A percentile compares a stretch with the other conserved stretches of the same genome.
phyloP scores from a whole-genome alignment of 2,113 vertebrate genomes.

The Odocoileus virginianus region DNA sequence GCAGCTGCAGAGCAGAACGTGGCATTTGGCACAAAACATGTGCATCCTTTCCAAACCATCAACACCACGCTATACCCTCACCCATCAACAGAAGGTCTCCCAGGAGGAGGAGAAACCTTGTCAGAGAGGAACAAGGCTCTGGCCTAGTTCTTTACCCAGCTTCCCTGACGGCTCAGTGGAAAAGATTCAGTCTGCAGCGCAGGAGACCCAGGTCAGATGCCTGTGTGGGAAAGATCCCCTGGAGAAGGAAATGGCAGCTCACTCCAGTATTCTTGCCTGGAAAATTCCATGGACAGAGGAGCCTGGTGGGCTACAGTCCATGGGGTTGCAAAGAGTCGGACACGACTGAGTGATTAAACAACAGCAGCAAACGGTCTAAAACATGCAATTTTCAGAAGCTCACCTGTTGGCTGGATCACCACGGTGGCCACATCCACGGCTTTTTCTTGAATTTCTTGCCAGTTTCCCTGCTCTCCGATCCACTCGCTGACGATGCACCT shows the following conservation, averaged over 20 bases:
- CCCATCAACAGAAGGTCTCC: neutral
- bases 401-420: constrained; percentile 86
- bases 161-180: neutral
- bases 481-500: constrained; percentile 89
- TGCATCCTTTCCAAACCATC: neutral
- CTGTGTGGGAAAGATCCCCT: neutral
- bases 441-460: constrained; percentile 91
- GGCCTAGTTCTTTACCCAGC: rapidly evolving
- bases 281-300: neutral
- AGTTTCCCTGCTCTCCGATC: constrained; percentile 85
- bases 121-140: neutral
- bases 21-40: neutral
- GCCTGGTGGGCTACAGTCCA: neutral
- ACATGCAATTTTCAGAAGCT: constrained; percentile 39
- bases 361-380: neutral
- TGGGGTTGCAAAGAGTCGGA: neutral
- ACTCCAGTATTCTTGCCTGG: neutral
- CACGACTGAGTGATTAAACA: neutral
- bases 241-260: neutral
- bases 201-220: neutral
- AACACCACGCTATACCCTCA: no score
- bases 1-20: neutral
- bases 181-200: neutral
- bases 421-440: constrained; percentile 83
- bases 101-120: no score